Base-by-base conservation (phyloP, 2,797 vertebrate genomes). In the Poecilia gillii region DNA sequence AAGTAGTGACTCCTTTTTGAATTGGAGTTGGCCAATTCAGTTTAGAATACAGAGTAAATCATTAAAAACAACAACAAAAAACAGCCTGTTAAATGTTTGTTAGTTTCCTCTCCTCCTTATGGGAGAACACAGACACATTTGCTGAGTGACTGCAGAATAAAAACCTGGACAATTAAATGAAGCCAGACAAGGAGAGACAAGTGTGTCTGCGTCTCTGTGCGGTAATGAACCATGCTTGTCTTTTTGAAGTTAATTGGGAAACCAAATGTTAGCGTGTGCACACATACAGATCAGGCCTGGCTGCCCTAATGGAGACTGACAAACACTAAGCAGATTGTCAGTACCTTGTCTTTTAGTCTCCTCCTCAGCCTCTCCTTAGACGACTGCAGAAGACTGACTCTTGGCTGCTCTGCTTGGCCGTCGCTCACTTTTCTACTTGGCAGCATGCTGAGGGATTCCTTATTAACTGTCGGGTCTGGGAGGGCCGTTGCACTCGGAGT, bases 301-400 rank as follows among this genome's bases (percentile, higher is more conserved):
- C 51, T 88, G 83, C 25, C 36, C 77, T 94, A 93, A 94, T 90
- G 62, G 80, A 81, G 79, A 92, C 33, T 91, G 90, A 90, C 90
- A 87, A 87, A 70, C 84, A 71, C 76, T 94, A 92, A 92, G 88
- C 85, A 90, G 92, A 89, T 91, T 94, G 95, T 51, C 80, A 0
- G 85, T 94, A 98, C 98, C 97, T 99, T 98, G 92, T 99, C 97
- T 93, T 98, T 99, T 91, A 99, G 97, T 82, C 98, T 97, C 90
- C 97, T 96, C 87, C 97, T 95, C 93, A 99, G 96, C 80, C 98
- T 95, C 93, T 99, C 98, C 95, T 98, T 99, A 70, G 98, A 99
- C 23, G 98, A 99, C 95, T 98, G 97, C 77, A 99, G 97, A 92
- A 99, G 89, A 84, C 94, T 97, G 89, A 99, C 92, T 95, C 92